Evolutionary conservation across 2,113 vertebrate species (phyloP), one percentile per base, ranked within the genome.

Genomic region (Heterocephalus glaber): DNA sequence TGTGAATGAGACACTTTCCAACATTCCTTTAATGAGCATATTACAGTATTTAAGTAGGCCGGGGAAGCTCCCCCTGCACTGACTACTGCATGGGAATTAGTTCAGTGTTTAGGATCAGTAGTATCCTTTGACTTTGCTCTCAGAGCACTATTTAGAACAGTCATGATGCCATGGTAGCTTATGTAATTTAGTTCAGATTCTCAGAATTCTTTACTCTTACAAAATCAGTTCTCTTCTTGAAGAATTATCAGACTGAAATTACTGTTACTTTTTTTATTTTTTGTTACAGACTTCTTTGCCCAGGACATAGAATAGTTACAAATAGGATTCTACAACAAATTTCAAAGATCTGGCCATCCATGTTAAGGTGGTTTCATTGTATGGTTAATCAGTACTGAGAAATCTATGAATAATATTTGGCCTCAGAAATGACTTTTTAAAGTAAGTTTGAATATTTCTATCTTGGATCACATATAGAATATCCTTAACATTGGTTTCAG

Each of bases 1-100:
- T 96, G 54, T 65, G 52, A 98, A 93, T 58, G 81, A 96, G 86
- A 87, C 93, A 92, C 88, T 98, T 93, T 93, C 58, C 28, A 95
- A 30, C 47, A 77, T 95, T 94, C 90, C 90, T 93, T 96, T 97
- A 96, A 94, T 93, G 92, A 88, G 80, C 19, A 10, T 3, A 8
- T 2, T 63, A 22, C 22, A 63, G 1, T 56, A 56, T 83, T 82
- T 89, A 52, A 49, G 38, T 8, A n/a, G 63, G 38, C 8, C 47
- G 12, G 58, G 28, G 88, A n/a, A 26, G 16, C 61, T 65, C 44
- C 35, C 35, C 8, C 22, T 26, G 14, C 28, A 52, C 4, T 28
- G 41, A 24, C 56, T 95, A 16, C 28, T 49, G 9, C 14, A 1
- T 8, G 3, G n/a, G 6, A 81, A n/a, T 38, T 20, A 81, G 26